Evolutionary conservation across 2,888 invertebrate species (phyloP).

Genomic region (Stenoptilia bipunctidactyla): DNA sequence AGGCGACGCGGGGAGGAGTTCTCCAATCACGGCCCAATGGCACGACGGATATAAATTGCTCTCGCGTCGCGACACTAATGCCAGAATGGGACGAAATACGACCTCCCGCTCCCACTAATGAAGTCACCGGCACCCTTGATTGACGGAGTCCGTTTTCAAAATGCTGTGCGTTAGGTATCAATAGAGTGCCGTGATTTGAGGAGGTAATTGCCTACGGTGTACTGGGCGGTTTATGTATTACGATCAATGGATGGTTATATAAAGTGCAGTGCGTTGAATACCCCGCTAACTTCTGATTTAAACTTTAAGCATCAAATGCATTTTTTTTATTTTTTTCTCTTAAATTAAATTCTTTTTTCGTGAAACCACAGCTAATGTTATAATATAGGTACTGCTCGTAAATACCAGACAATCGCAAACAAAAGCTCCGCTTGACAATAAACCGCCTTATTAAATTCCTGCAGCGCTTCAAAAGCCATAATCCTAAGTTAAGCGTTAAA

Average conservation of each 20-base stretch:
- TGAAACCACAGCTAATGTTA: constrained; percentile 4
- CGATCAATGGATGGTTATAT: too few relatives aligned
- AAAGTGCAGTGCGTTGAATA: too few relatives aligned
- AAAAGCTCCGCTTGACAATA: constrained; percentile 18
- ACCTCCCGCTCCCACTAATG: constrained; percentile 54
- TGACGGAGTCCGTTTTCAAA: constrained; percentile 63
- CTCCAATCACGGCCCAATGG: constrained; percentile 72
- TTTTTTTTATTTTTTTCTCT: too few relatives aligned
- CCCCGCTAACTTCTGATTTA: too few relatives aligned
- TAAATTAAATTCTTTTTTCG: background rate
- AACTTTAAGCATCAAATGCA: too few relatives aligned
- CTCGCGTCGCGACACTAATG: constrained; percentile 58
- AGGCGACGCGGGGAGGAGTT: constrained; percentile 76
- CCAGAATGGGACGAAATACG: constrained; percentile 34
- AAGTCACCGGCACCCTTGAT: constrained; percentile 63
- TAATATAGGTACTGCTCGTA: too few relatives aligned
- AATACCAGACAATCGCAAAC: constrained; percentile 7
- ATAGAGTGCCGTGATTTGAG: constrained; percentile 52
- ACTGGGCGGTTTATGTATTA: background rate
- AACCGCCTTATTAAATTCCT: constrained; percentile 47
- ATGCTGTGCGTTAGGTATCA: constrained; percentile 49
- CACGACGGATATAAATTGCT: constrained; percentile 73
- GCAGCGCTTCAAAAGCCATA: constrained; percentile 36
- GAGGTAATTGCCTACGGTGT: constrained; percentile 28
- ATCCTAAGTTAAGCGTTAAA: constrained; percentile 28